phyloP scores from a whole-genome alignment of 2,113 vertebrate genomes.

The human (Homo sapiens) region GRCh38 chr21:29657501-29658000 shows the following conservation, averaged over 20 bases:
- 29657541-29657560: neutral
- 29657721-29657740: neutral
- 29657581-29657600: neutral
- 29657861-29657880: slow-evolving; percentile 40
- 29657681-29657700: neutral
- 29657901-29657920: slow-evolving; percentile 44
- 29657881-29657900: slow-evolving; percentile 52
- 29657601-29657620: neutral
- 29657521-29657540: neutral
- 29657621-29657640: neutral
- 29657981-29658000: neutral
- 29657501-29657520: neutral
- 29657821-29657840: neutral
- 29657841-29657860: slow-evolving; percentile 22
- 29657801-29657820: neutral
- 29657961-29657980: neutral
- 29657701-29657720: neutral
- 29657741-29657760: neutral
- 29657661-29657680: neutral
- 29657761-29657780: neutral
- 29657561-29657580: neutral
- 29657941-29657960: neutral
- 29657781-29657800: neutral
- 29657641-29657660: neutral
- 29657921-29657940: slow-evolving; percentile 5